Conservation (phyloP, 2,888 invertebrate genomes). For the Melieria omissa region DNA sequence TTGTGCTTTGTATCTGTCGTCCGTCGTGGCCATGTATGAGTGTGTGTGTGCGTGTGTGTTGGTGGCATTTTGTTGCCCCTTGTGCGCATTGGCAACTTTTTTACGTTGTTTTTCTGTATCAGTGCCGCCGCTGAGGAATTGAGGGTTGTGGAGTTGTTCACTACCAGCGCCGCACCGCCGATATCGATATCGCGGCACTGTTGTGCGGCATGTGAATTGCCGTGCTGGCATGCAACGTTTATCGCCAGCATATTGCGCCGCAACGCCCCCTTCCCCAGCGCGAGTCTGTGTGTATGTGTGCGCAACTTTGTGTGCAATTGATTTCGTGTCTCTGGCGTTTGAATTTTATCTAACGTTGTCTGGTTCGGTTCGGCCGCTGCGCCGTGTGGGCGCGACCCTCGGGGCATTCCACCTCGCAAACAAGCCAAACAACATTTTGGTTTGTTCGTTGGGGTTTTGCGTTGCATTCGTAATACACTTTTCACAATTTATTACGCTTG, state of each 20-base stretch:
- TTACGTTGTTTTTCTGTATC: neutral
- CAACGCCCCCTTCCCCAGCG: neutral
- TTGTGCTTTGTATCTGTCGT: no score
- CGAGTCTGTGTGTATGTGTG: neutral
- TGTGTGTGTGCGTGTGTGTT: no score
- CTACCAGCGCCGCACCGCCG: neutral
- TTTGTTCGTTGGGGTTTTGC: neutral
- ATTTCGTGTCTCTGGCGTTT: slow-evolving; percentile 12
- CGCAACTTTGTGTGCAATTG: slow-evolving; percentile 13
- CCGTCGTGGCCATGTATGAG: no score
- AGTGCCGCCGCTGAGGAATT: slow-evolving; percentile 14
- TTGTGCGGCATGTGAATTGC: neutral
- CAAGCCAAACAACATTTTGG: slow-evolving; percentile 14
- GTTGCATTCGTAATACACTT: neutral
- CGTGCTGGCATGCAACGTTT: slow-evolving; percentile 22
- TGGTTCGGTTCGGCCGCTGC: neutral
- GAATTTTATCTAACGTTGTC: slow-evolving; percentile 1
- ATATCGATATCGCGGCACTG: neutral
- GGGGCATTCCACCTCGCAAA: slow-evolving; percentile 14
- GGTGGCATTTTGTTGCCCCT: no score
- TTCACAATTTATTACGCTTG: no score
- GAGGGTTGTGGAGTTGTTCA: slow-evolving; percentile 4
- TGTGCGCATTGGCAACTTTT: no score
- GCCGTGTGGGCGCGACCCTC: neutral
- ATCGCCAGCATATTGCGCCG: slow-evolving; percentile 16